These are phyloP conservation scores for Noctua comes DNA, from an alignment of 2,888 invertebrate species.

Conservation along the genomic window DNA sequence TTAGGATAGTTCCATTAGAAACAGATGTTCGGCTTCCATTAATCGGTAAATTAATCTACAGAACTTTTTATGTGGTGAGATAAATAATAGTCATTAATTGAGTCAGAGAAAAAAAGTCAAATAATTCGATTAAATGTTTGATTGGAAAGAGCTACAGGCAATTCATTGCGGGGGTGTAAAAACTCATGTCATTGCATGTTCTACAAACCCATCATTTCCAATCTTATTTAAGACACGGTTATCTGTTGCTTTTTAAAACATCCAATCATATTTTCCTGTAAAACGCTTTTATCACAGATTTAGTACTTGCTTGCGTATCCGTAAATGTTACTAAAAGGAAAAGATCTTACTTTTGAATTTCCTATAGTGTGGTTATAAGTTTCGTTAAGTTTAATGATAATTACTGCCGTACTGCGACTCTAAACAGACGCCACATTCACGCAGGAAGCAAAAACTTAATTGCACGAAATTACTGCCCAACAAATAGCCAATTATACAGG, in stretches of 20 bases:
- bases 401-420: not conserved
- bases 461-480: slow-evolving; percentile 10
- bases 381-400: not conserved
- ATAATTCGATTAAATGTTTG: slow-evolving; percentile 40
- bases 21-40: slow-evolving; percentile 78
- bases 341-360: no score
- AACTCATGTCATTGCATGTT: not conserved
- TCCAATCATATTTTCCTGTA: not conserved
- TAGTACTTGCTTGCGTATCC: no score
- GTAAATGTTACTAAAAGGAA: not conserved
- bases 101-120: slow-evolving; percentile 26
- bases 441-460: not conserved
- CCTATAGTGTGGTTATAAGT: no score
- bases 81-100: slow-evolving; percentile 57
- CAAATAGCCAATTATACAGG: slow-evolving; percentile 36
- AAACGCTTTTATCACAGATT: no score
- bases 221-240: not conserved
- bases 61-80: slow-evolving; percentile 58
- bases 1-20: slow-evolving; percentile 78
- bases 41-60: slow-evolving; percentile 76
- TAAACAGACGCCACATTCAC: slow-evolving; percentile 2
- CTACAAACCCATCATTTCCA: not conserved
- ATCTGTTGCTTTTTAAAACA: no score
- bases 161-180: not conserved
- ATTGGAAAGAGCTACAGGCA: slow-evolving; percentile 1